These are phyloP conservation scores for Thalassarche chlororhynchos DNA, from an alignment of 2,113 vertebrate species.

Conservation along the genomic window DNA sequence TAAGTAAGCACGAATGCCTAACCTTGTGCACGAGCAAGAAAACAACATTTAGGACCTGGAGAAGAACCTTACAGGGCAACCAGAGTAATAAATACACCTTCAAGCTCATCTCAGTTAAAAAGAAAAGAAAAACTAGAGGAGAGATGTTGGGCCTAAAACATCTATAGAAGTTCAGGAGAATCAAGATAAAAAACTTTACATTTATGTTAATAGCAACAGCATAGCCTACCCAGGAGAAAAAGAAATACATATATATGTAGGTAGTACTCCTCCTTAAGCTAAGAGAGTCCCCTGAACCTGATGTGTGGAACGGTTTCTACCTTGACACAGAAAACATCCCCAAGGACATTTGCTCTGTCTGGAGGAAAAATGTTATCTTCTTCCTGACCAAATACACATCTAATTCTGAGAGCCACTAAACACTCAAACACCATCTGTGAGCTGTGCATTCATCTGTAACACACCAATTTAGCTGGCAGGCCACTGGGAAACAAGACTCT, in stretches of 20 bases:
- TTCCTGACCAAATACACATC: slow-evolving; percentile 53
- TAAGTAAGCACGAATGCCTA: neutral
- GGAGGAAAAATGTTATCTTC: slow-evolving; percentile 58
- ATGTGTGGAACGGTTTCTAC: neutral
- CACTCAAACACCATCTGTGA: slow-evolving; percentile 61
- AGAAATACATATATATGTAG: neutral
- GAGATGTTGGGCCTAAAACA: neutral
- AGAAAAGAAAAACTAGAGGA: neutral
- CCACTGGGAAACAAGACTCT: slow-evolving; percentile 32
- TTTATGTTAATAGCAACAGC: neutral
- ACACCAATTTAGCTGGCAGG: slow-evolving; percentile 63
- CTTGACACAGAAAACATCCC: slow-evolving; percentile 58
- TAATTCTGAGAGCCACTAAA: slow-evolving; percentile 60
- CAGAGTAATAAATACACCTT: neutral
- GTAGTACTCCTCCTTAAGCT: neutral
- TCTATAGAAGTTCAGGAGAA: neutral
- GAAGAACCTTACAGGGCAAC: neutral
- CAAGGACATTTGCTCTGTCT: slow-evolving; percentile 65
- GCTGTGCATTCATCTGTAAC: slow-evolving; percentile 59
- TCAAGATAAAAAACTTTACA: neutral
- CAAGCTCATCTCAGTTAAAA: neutral
- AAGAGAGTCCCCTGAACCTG: neutral
- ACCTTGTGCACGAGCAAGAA: neutral
- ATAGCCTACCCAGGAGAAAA: neutral
- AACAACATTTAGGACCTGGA: neutral